Percentiles rank a stretch among this genome's conserved stretches.
Evolutionary conservation across 2,888 invertebrate species (phyloP).

Genomic region (Dasypogon diadema): DNA sequence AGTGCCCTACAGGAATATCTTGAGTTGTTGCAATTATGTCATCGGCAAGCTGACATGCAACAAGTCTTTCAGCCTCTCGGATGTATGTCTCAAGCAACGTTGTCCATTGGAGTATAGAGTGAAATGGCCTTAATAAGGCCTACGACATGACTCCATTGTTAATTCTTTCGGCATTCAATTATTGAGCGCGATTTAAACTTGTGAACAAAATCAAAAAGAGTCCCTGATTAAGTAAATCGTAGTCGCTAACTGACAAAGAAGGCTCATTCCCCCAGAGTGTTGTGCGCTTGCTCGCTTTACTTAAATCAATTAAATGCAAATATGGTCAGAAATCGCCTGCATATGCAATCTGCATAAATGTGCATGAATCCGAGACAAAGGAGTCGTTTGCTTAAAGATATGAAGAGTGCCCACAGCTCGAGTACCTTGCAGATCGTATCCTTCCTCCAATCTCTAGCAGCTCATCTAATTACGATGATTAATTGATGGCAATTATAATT

Average conservation of each 20-base stretch:
- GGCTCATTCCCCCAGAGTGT: background rate
- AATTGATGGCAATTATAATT: conserved; percentile 11
- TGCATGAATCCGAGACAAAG: background rate
- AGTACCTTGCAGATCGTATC: background rate
- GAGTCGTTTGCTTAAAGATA: background rate
- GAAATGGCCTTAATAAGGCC: background rate
- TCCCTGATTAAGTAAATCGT: background rate
- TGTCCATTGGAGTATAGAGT: background rate
- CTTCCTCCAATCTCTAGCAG: background rate
- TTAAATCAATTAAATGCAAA: conserved; percentile 16
- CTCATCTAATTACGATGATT: conserved; percentile 12
- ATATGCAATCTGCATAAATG: background rate
- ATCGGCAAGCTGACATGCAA: background rate
- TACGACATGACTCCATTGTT: conserved; percentile 7
- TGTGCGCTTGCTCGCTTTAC: background rate
- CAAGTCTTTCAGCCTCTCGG: background rate
- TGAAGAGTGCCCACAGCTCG: background rate
- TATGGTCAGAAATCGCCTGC: conserved; percentile 2
- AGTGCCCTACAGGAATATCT: conserved; percentile 35
- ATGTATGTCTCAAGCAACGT: background rate
- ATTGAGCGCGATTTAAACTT: conserved; percentile 1
- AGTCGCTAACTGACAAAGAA: background rate
- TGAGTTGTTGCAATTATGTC: conserved; percentile 6
- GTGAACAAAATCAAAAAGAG: conserved; percentile 4
- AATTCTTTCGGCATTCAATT: conserved; percentile 4